These are phyloP conservation scores for Ophion ellenae DNA, from an alignment of 2,888 invertebrate species.

Conservation along the genomic window DNA sequence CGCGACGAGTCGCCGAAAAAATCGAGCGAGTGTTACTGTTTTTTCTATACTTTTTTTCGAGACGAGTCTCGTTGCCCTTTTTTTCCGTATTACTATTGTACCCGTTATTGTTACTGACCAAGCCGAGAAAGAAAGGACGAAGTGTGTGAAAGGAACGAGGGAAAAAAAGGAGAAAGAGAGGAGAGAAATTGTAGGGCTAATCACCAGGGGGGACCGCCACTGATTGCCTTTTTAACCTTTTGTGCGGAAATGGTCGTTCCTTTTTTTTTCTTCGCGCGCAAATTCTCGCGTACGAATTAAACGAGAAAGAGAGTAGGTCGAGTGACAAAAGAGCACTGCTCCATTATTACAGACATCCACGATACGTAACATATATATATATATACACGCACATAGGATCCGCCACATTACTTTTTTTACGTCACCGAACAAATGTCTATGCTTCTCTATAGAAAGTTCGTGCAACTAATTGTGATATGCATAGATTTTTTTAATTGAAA, in stretches of 20 bases:
- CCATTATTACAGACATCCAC: slow-evolving; percentile 22
- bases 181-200: neutral
- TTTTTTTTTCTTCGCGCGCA: neutral
- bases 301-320: neutral
- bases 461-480: neutral
- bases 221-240: slow-evolving; percentile 1
- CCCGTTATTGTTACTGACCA: neutral
- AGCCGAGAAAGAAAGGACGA: neutral
- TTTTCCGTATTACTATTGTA: neutral
- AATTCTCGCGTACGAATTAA: neutral
- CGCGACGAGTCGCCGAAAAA: neutral
- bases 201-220: neutral
- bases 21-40: neutral
- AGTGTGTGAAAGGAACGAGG: neutral
- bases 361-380: neutral
- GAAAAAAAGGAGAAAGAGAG: neutral
- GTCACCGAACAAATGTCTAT: neutral
- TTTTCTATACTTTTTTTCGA: neutral
- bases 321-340: slow-evolving; percentile 3
- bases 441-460: slow-evolving; percentile 15
- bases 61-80: neutral
- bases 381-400: neutral
- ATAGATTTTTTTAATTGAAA: neutral
- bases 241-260: neutral
- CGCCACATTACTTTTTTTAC: neutral